Base-by-base conservation (phyloP, 2,113 vertebrate genomes). In the Andinoacara biseriatus region DNA sequence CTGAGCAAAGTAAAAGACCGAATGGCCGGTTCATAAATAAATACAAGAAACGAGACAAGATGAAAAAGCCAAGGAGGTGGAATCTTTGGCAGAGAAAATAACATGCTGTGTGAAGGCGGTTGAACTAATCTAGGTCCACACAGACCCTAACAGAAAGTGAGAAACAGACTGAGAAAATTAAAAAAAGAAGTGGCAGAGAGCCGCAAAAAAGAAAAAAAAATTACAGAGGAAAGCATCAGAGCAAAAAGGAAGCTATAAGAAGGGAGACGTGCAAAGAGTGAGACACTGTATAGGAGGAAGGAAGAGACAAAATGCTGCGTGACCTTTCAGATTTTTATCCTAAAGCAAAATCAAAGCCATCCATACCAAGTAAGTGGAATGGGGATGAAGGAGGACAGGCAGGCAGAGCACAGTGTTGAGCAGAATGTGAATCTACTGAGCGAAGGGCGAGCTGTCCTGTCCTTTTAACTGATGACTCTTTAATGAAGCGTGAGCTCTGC, bases 311-410 rank as follows among this genome's bases (percentile, higher is more conserved):
- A 82, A 58, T 69, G 85, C 81, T 29, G 76, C 74, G 5, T 84
- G 86, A 91, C 88, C 87, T 90, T 91, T 91, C 58, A 59, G 35
- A 76, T 77, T 80, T 40, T 76, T 83, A 74, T 88, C 82, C 86
- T 83, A 3, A 69, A 83, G 90, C 82, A 7, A 91, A 91, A 93
- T 86, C 84, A 83, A 85, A 90, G 63, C 14, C 86, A 43, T 65
- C 84, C 87, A 84, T 58, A 76, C 26, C 49, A 82, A 91, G 77
- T 54, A 82, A 90, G 81, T 58, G 79, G 78, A 84, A 56, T 9
- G 24, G 76, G 83, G 79, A 90, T 58, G 85, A 59, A 80, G 77
- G 77, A 74, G 69, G 75, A 86, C 54, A 82, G 43, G 58, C 62
- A 69, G 59, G 78, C 75, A 56, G 83, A 52, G 75, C 4, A 38